Conservation (phyloP, 2,888 invertebrate species). For the Gisinianus flammeolus region DNA sequence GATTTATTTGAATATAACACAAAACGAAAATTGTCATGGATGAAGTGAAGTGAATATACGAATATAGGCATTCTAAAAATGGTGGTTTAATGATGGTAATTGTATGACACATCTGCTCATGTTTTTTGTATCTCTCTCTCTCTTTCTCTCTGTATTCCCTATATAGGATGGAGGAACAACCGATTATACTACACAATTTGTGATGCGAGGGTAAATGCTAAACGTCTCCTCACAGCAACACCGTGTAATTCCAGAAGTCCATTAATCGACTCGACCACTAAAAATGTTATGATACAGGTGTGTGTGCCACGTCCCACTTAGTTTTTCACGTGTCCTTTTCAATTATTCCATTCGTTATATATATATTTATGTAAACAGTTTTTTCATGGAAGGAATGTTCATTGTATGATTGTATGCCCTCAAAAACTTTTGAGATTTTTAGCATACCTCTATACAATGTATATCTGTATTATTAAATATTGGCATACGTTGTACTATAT, state of each 20-base stretch:
- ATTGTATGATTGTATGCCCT: too few species aligned
- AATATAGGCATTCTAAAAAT: too few species aligned
- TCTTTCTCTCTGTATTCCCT: too few species aligned
- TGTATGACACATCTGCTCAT: too few species aligned
- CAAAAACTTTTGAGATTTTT: too few species aligned
- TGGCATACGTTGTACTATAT: too few species aligned
- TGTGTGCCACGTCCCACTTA: background rate
- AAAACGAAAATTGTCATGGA: too few species aligned
- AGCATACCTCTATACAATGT: too few species aligned
- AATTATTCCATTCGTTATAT: background rate
- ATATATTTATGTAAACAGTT: background rate
- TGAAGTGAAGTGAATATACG: too few species aligned
- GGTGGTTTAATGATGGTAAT: slow-evolving; percentile 35
- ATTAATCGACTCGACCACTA: slow-evolving; percentile 57
- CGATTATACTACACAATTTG: slow-evolving; percentile 91
- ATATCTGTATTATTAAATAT: too few species aligned
- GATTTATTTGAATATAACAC: too few species aligned
- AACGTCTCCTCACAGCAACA: slow-evolving; percentile 76
- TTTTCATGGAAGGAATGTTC: background rate
- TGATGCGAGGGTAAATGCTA: slow-evolving; percentile 79
- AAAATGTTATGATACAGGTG: slow-evolving; percentile 44
- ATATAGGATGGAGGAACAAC: slow-evolving; percentile 76
- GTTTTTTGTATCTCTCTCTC: too few species aligned
- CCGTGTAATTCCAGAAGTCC: slow-evolving; percentile 67
- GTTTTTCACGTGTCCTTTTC: background rate